phyloP scores from a whole-genome alignment of 2,888 invertebrate genomes.

The Aricia artaxerxes region DNA sequence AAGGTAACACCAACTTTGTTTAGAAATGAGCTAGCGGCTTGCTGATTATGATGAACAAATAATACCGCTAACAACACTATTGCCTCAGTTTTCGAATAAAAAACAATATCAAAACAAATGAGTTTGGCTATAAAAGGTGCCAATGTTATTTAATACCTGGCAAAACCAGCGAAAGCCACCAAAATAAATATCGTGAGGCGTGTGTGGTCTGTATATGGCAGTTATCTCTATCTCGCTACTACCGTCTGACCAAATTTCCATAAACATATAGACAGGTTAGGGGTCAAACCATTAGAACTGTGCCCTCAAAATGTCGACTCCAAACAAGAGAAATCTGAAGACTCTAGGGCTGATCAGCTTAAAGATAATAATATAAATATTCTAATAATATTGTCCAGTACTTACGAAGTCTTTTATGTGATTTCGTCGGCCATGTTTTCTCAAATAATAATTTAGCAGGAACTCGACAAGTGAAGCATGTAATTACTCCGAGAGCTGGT shows the following conservation, averaged over 20 bases:
- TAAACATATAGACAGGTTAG: constrained; percentile 37
- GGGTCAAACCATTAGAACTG: constrained; percentile 29
- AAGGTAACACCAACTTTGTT: too few species aligned
- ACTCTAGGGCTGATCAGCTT: not conserved
- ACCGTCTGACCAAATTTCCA: constrained; percentile 42
- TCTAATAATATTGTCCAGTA: not conserved
- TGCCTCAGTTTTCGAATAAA: not conserved
- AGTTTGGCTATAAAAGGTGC: not conserved
- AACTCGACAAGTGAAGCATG: not conserved
- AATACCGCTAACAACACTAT: too few species aligned
- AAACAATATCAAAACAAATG: not conserved
- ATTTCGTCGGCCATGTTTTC: not conserved
- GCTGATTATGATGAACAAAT: too few species aligned
- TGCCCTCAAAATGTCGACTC: constrained; percentile 17
- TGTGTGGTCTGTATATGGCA: constrained; percentile 44
- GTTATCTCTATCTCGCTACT: constrained; percentile 42
- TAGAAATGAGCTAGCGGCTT: too few species aligned
- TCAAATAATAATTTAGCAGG: constrained; percentile 8
- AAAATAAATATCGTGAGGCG: constrained; percentile 30
- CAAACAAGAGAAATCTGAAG: constrained; percentile 20
- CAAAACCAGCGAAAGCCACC: constrained; percentile 32
- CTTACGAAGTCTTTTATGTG: not conserved
- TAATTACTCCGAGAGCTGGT: not conserved
- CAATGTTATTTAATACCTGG: constrained; percentile 32
- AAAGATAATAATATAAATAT: not conserved